These are phyloP conservation scores for Gallinago paraguaiae DNA, from an alignment of 2,113 vertebrate species.

Conservation along the genomic window DNA sequence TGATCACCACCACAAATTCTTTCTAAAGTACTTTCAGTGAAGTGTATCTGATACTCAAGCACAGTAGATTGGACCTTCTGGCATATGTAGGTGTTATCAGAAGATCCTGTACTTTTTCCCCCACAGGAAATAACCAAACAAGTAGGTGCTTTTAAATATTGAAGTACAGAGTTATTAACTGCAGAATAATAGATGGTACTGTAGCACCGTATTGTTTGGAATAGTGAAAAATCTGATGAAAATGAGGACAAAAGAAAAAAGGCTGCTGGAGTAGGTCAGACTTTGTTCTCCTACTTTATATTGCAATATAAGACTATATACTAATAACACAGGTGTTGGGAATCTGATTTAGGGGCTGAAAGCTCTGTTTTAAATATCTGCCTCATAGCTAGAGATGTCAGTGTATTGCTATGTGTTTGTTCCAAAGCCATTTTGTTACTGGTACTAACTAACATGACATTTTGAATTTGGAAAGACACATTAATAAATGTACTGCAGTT, in stretches of 20 bases:
- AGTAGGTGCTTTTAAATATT: background rate
- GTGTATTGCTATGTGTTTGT: background rate
- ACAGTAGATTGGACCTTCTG: background rate
- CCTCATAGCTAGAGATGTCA: background rate
- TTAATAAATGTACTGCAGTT: background rate
- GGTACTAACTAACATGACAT: background rate
- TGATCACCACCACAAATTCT: background rate
- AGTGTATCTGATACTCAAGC: background rate
- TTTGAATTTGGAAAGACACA: background rate
- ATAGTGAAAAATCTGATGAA: background rate
- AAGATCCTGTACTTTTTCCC: background rate
- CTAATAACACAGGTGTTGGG: background rate
- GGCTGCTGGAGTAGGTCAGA: background rate
- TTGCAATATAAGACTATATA: background rate
- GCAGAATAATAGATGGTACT: background rate
- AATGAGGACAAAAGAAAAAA: background rate
- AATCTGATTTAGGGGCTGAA: background rate
- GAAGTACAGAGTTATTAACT: background rate
- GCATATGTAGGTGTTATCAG: background rate
- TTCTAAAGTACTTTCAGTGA: background rate
- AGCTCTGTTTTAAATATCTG: background rate
- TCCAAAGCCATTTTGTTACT: background rate
- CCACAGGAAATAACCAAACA: background rate
- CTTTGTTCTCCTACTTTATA: background rate
- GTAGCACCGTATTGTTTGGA: background rate